Percentiles rank a stretch among this genome's conserved stretches.
Conservation (phyloP, 2,888 invertebrate genomes). For the Torymus texanus region DNA sequence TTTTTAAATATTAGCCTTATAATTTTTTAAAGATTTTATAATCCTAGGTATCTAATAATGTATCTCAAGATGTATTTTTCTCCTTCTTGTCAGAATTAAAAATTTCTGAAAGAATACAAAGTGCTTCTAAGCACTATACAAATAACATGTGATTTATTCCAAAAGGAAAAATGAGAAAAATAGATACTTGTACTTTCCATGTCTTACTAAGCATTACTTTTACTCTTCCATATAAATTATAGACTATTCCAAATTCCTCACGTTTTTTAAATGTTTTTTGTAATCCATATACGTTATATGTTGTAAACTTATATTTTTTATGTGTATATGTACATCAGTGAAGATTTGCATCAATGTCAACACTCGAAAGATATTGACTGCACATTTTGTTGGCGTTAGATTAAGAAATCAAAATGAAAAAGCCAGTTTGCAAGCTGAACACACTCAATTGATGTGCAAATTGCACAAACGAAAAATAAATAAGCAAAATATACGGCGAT, state of each 20-base stretch:
- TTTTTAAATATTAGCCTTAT: slow-evolving; percentile 41
- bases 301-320: slow-evolving; percentile 47
- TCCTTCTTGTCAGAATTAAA: slow-evolving; percentile 24
- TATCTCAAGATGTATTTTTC: slow-evolving; percentile 36
- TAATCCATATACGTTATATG: slow-evolving; percentile 45
- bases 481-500: slow-evolving; percentile 27
- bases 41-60: slow-evolving; percentile 23
- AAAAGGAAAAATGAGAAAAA: slow-evolving; percentile 31
- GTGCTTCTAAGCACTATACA: slow-evolving; percentile 40
- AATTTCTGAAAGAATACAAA: slow-evolving; percentile 28
- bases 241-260: slow-evolving; percentile 35
- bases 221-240: slow-evolving; percentile 34
- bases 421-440: slow-evolving; percentile 28
- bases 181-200: slow-evolving; percentile 45
- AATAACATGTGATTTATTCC: slow-evolving; percentile 50
- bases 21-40: slow-evolving; percentile 48
- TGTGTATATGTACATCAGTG: slow-evolving; percentile 35
- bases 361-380: slow-evolving; percentile 22
- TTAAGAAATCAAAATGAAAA: slow-evolving; percentile 32
- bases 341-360: slow-evolving; percentile 26
- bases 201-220: slow-evolving; percentile 33
- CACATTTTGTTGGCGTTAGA: slow-evolving; percentile 43
- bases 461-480: slow-evolving; percentile 23
- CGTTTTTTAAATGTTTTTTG: slow-evolving; percentile 47
- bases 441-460: slow-evolving; percentile 34